These are phyloP conservation scores for Ophioninae sp. DNA, from an alignment of 2,888 invertebrate species.

Conservation along the genomic window DNA sequence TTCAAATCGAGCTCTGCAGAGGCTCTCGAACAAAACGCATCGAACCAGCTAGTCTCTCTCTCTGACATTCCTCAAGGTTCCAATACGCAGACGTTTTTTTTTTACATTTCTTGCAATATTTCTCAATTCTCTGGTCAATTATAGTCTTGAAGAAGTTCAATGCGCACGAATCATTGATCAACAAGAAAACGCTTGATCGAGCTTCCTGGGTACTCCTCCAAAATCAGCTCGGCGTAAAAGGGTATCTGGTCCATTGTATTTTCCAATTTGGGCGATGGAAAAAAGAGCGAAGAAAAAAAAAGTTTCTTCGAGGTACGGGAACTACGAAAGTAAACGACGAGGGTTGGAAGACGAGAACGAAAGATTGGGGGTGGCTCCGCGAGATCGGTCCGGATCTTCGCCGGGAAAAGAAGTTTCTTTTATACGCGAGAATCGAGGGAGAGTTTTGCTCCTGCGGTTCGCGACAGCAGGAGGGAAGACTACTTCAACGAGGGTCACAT, in stretches of 20 bases:
- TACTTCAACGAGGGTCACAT: conserved; percentile 46
- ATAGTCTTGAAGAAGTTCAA: conserved; percentile 40
- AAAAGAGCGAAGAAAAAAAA: conserved; percentile 39
- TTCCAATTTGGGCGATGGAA: conserved; percentile 59
- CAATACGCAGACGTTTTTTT: conserved; percentile 37
- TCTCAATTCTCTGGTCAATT: conserved; percentile 44
- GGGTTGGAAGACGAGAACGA: conserved; percentile 36
- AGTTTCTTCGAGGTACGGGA: conserved; percentile 51
- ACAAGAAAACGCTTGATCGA: conserved; percentile 52
- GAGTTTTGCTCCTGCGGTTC: conserved; percentile 52
- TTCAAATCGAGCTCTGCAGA: conserved; percentile 28
- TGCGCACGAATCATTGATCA: conserved; percentile 54
- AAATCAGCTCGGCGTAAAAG: conserved; percentile 46
- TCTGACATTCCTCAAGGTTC: conserved; percentile 23
- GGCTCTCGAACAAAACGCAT: conserved; percentile 21
- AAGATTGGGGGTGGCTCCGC: conserved; percentile 40
- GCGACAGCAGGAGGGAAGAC: conserved; percentile 37
- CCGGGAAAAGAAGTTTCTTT: conserved; percentile 59
- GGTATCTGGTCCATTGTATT: conserved; percentile 62
- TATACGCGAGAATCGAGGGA: conserved; percentile 39
- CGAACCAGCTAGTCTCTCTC: conserved; percentile 14
- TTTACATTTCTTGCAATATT: conserved; percentile 21
- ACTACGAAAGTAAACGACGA: conserved; percentile 56
- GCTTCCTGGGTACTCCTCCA: conserved; percentile 25
- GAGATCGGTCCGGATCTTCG: conserved; percentile 51